A percentile compares a stretch with the other conserved stretches of the same genome.
Evolutionary conservation across 2,797 vertebrate genomes (phyloP).

Genomic region (Streptopelia turtur): DNA sequence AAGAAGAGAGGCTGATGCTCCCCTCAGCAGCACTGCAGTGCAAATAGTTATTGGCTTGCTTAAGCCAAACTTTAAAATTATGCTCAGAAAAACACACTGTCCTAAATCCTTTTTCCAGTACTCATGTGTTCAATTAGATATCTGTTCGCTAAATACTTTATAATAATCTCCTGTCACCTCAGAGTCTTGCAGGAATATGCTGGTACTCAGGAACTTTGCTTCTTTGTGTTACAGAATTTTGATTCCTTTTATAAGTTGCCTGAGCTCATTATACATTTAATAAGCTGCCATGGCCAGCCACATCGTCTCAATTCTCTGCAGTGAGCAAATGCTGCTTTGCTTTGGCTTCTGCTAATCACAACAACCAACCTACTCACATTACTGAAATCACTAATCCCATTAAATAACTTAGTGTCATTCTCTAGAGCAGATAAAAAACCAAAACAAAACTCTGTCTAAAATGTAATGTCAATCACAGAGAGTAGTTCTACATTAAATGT

Average conservation of each 20-base stretch:
- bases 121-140: not conserved
- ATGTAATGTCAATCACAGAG: not conserved
- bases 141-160: not conserved
- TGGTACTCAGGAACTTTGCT: not conserved
- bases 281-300: not conserved
- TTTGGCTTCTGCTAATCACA: conserved; percentile 23
- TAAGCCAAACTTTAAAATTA: not conserved
- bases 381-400: not conserved
- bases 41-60: not conserved
- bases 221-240: not conserved
- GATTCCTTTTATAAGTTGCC: not conserved
- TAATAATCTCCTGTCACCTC: not conserved
- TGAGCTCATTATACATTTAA: conserved; percentile 4
- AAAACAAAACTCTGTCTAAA: not conserved
- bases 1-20: not conserved
- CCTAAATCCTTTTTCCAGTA: not conserved
- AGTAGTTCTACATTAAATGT: not conserved
- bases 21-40: not conserved
- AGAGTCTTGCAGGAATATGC: not conserved
- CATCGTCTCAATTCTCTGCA: not conserved
- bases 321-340: not conserved
- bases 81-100: not conserved
- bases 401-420: not conserved
- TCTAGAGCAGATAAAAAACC: not conserved
- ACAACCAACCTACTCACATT: not conserved